phyloP scores from a whole-genome alignment of 2,113 vertebrate species.

The Sporophila hypoxantha region DNA sequence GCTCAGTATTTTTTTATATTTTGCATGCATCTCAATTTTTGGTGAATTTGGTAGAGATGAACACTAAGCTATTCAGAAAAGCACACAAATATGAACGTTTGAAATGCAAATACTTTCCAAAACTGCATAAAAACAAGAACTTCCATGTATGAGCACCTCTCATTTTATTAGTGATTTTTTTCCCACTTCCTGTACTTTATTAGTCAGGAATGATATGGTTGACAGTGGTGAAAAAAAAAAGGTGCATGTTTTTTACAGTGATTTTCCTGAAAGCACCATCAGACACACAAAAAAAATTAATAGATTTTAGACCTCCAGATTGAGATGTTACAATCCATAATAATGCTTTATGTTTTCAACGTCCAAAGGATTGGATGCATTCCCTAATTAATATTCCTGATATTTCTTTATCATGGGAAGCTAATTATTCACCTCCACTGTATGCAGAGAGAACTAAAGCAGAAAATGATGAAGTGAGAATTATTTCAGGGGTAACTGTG shows the following conservation, averaged over 20 bases:
- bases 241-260: background rate
- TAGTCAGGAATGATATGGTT: background rate
- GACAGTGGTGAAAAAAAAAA: background rate
- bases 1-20: background rate
- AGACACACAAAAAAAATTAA: background rate
- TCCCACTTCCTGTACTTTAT: background rate
- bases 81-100: background rate
- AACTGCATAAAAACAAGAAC: background rate
- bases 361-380: background rate
- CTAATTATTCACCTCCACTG: background rate
- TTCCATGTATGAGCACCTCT: background rate
- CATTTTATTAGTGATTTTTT: background rate
- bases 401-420: background rate
- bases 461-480: background rate
- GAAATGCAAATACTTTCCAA: background rate
- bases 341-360: background rate
- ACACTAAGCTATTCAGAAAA: background rate
- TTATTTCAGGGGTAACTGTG: background rate
- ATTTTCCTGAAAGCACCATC: background rate
- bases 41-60: background rate
- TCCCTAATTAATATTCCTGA: background rate
- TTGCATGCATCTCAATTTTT: background rate
- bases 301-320: background rate
- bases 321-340: background rate
- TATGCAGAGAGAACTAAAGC: background rate